phyloP scores from a whole-genome alignment of 2,888 invertebrate genomes.

The Acleris emargana region DNA sequence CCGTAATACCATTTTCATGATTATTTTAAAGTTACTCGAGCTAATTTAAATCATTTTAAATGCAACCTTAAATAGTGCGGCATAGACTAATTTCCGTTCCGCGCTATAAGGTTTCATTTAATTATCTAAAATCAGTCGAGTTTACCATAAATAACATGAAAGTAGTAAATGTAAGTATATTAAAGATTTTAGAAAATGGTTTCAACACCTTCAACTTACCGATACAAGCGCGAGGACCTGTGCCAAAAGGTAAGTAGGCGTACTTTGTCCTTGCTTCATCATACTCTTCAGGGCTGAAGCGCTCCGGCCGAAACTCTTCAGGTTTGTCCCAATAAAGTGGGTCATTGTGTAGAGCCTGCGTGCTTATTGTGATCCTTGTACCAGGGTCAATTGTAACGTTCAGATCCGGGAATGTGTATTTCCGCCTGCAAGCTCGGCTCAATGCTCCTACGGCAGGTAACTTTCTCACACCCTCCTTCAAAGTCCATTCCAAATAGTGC shows the following conservation, averaged over 20 bases:
- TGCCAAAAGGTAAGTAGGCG: constrained; percentile 35
- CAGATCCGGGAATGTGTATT: constrained; percentile 30
- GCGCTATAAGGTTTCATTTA: too few relatives aligned
- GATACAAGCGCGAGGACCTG: constrained; percentile 35
- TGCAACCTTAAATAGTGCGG: too few relatives aligned
- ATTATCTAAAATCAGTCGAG: too few relatives aligned
- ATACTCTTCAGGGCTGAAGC: constrained; percentile 18
- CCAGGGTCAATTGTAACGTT: constrained; percentile 28
- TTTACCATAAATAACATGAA: too few relatives aligned
- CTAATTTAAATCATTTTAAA: too few relatives aligned
- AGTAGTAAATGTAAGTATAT: too few relatives aligned
- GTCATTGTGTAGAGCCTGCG: constrained; percentile 34
- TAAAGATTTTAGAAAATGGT: too few relatives aligned
- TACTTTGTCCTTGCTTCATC: constrained; percentile 19
- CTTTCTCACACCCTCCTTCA: constrained; percentile 28
- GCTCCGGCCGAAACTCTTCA: constrained; percentile 31
- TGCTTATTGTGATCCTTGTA: constrained; percentile 18
- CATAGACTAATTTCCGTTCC: too few relatives aligned
- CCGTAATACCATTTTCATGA: too few relatives aligned
- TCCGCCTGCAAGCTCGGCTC: constrained; percentile 22
- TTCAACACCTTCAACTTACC: constrained; percentile 31
- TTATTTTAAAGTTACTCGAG: too few relatives aligned
- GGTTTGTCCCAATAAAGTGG: constrained; percentile 31
- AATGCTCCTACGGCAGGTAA: constrained; percentile 21
- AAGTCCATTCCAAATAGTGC: constrained; percentile 25